Percentiles rank a stretch among this genome's conserved stretches.
These are phyloP conservation scores for Clepsis dumicolana DNA, from an alignment of 2,888 invertebrate species.

Conservation along the genomic window DNA sequence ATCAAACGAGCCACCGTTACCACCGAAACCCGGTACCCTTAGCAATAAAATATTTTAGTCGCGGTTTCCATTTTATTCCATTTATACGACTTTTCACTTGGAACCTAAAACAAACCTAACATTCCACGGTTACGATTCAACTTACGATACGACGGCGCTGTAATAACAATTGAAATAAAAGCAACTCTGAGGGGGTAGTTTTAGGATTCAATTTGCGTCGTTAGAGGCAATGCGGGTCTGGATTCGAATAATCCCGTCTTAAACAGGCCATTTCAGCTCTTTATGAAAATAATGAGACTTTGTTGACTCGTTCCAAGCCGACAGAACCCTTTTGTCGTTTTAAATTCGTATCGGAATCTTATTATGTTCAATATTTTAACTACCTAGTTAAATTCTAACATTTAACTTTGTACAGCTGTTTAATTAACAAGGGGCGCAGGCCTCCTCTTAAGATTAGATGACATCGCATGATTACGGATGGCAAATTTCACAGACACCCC, in stretches of 20 bases:
- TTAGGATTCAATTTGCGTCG: constrained; percentile 10
- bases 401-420: too few relatives aligned
- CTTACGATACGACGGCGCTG: not conserved
- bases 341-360: not conserved
- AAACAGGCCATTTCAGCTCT: constrained; percentile 23
- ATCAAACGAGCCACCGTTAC: not conserved
- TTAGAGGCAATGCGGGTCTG: not conserved
- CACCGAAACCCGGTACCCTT: not conserved
- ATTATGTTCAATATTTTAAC: not conserved
- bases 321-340: constrained; percentile 11
- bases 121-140: not conserved
- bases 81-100: not conserved
- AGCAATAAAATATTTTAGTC: constrained; percentile 1
- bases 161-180: not conserved
- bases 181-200: not conserved
- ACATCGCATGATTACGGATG: too few relatives aligned
- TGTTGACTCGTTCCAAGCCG: constrained; percentile 18
- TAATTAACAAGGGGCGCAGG: too few relatives aligned
- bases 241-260: constrained; percentile 6
- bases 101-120: not conserved
- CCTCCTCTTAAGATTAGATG: too few relatives aligned
- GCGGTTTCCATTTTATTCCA: not conserved
- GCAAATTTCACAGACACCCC: too few relatives aligned
- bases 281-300: constrained; percentile 25
- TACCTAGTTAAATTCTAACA: too few relatives aligned